A percentile compares a stretch with the other conserved stretches of the same genome.
phyloP scores from a whole-genome alignment of 2,888 invertebrate genomes.

The Isotomurus palustris region DNA sequence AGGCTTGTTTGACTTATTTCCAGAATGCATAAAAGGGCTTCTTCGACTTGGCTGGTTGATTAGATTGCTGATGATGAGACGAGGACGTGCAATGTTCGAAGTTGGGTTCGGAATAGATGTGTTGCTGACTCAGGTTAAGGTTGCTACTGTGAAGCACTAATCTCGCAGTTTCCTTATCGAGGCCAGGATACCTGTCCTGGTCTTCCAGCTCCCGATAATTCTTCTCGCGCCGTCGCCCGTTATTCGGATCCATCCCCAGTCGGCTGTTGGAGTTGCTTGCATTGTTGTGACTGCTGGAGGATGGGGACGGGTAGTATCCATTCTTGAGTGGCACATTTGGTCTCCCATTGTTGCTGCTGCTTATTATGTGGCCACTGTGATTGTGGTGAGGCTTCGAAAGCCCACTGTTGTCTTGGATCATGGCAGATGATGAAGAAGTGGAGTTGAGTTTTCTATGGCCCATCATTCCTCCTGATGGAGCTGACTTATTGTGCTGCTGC shows the following conservation, averaged over 20 bases:
- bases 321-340: background rate
- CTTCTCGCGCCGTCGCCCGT: conserved; percentile 3
- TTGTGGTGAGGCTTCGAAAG: background rate
- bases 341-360: no score
- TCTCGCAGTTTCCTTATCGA: conserved; percentile 54
- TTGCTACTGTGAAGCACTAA: conserved; percentile 46
- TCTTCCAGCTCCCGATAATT: conserved; percentile 56
- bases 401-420: conserved; percentile 5
- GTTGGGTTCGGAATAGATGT: conserved; percentile 46
- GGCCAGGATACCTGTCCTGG: conserved; percentile 56
- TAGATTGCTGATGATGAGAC: conserved; percentile 19
- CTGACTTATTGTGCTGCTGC: no score
- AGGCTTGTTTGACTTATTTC: conserved; percentile 42
- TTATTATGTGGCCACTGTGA: no score
- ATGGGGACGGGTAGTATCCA: background rate
- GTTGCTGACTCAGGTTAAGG: conserved; percentile 44
- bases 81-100: conserved; percentile 31
- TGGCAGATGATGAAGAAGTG: conserved; percentile 7
- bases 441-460: conserved; percentile 11
- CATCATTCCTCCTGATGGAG: background rate
- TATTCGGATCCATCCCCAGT: background rate
- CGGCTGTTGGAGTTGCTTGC: background rate
- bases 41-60: conserved; percentile 32
- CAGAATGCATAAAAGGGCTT: conserved; percentile 46
- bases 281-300: background rate